A percentile compares a stretch with the other conserved stretches of the same genome.
Conservation (phyloP, 2,797 vertebrate species). For the Distichodus sexfasciatus region DNA sequence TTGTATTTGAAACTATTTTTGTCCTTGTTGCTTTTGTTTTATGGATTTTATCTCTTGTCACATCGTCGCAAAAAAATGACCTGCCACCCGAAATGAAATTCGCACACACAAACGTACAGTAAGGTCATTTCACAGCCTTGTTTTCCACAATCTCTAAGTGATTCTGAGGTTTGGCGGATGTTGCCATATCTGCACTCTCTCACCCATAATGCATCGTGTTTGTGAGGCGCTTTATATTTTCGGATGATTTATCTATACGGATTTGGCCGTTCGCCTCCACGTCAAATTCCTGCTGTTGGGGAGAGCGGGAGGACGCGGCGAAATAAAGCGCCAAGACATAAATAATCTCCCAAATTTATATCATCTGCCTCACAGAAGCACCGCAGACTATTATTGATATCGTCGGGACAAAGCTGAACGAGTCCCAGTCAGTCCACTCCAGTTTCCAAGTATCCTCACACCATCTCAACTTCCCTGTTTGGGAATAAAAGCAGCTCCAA, state of each 20-base stretch:
- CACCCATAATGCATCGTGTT: slow-evolving; percentile 56
- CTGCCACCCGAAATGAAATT: slow-evolving; percentile 56
- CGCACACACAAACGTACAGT: slow-evolving; percentile 46
- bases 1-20: slow-evolving; percentile 28
- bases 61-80: slow-evolving; percentile 38
- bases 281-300: slow-evolving; percentile 55
- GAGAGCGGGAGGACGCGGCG: slow-evolving; percentile 43
- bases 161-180: slow-evolving; percentile 52
- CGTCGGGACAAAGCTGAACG: slow-evolving; percentile 19
- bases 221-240: slow-evolving; percentile 63
- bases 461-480: slow-evolving; percentile 23
- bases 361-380: slow-evolving; percentile 41
- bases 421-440: neutral
- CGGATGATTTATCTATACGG: slow-evolving; percentile 63
- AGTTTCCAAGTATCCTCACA: slow-evolving; percentile 24
- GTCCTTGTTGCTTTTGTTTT: neutral
- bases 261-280: slow-evolving; percentile 61
- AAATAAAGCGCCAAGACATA: slow-evolving; percentile 49
- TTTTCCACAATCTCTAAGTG: slow-evolving; percentile 61
- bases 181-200: slow-evolving; percentile 51
- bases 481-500: slow-evolving; percentile 26
- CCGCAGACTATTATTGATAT: slow-evolving; percentile 25
- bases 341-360: slow-evolving; percentile 59
- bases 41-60: slow-evolving; percentile 24
- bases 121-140: slow-evolving; percentile 55